Evolutionary conservation across 2,888 invertebrate genomes (phyloP), one percentile per base, ranked within the genome.

Genomic region (Nysson spinosus): DNA sequence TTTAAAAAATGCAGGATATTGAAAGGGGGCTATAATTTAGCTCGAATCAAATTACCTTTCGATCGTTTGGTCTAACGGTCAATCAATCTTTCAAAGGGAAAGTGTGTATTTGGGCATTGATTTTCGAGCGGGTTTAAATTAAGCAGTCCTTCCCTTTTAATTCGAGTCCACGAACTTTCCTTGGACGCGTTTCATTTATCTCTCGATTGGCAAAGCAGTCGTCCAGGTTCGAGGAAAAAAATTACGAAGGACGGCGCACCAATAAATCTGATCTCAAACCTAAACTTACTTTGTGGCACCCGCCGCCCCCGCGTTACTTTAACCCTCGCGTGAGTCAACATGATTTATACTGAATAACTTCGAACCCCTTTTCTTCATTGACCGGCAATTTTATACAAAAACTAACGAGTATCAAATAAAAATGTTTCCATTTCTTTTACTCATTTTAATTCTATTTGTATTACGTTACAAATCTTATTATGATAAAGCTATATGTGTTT

Each of bases 151-250:
- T n/a, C n/a, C n/a, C 16, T 30, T 40, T 37, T 43, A 39, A 44
- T 52, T 57, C 52, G 37, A 6, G 60, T 62, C 51, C 35, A 42
- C 24, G 20, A 65, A 72, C 64, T 75, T 66, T 47, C 43, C 58
- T 54, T 39, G 40, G 54, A 42, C 55, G 49, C 57, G 60, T 55
- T 66, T 69, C 72, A 62, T 75, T 75, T 75, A 75, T 75, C 72
- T 76, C 57, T 37, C 30, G 56, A 67, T 75, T 76, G 67, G 72
- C 69, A 72, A 65, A 62, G 49, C 76, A 72, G 76, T 72, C 76
- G 72, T 58, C 60, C 28, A 61, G 57, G 50, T 72, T 75, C 66
- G 54, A 49, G 56, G 65, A 69, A 75, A 75, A 75, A 75, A 43
- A 44, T 72, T 57, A 35, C 63, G 32, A 40, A 42, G 56, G 46